These are phyloP conservation scores for Paracanthobrama guichenoti DNA, from an alignment of 2,113 vertebrate genomes.

Conservation along the genomic window DNA sequence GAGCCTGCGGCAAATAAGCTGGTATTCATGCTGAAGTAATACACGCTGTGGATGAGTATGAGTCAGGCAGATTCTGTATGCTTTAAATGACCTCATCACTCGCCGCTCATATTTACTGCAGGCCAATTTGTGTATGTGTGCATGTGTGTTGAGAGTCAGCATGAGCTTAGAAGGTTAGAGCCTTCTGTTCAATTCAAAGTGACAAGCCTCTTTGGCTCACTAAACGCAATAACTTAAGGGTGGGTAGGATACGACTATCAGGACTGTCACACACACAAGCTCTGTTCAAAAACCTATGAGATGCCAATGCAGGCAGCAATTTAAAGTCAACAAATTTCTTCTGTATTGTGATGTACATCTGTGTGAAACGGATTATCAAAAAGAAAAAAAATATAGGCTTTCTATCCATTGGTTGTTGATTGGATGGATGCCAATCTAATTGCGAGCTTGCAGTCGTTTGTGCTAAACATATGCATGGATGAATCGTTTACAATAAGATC, in stretches of 20 bases:
- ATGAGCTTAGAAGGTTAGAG: constrained; percentile 38
- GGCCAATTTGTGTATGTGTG: constrained; percentile 19
- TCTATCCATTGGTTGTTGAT: background rate
- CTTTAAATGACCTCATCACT: constrained; percentile 51
- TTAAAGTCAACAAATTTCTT: background rate
- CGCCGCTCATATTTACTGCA: constrained; percentile 29
- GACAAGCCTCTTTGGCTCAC: constrained; percentile 64
- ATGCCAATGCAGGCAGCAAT: background rate
- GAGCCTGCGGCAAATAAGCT: constrained; percentile 29
- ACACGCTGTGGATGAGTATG: constrained; percentile 6
- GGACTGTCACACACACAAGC: background rate
- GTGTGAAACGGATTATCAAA: background rate
- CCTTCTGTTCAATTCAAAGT: constrained; percentile 58
- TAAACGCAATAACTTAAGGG: constrained; percentile 54
- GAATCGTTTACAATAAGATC: no score
- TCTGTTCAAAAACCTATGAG: background rate
- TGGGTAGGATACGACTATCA: constrained; percentile 19
- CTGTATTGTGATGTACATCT: background rate
- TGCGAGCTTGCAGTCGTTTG: no score
- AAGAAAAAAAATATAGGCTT: background rate
- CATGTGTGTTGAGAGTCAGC: constrained; percentile 34
- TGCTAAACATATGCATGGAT: no score
- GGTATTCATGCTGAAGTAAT: constrained; percentile 51
- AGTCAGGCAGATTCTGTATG: constrained; percentile 49
- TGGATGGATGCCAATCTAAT: background rate